phyloP scores from a whole-genome alignment of 2,888 invertebrate species.

The Germaria angustata region DNA sequence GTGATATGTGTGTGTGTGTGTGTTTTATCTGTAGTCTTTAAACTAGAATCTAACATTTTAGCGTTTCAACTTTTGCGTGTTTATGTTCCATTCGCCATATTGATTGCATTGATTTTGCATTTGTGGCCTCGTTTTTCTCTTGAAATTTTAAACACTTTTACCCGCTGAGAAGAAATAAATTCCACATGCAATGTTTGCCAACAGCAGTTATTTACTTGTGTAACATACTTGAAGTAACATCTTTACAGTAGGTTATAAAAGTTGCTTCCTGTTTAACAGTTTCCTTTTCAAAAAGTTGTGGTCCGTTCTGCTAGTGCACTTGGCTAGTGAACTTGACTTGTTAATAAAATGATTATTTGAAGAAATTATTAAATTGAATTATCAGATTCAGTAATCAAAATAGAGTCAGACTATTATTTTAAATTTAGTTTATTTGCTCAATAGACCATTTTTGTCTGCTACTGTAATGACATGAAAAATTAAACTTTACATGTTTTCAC shows the following conservation, averaged over 20 bases:
- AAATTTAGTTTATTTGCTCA: too few species aligned
- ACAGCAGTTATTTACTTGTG: background rate
- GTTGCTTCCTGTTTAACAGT: too few species aligned
- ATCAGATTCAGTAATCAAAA: too few species aligned
- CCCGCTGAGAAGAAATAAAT: background rate
- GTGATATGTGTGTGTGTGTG: background rate
- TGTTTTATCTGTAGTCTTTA: background rate
- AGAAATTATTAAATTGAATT: too few species aligned
- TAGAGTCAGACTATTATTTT: too few species aligned
- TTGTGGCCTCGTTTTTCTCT: slow-evolving; percentile 62
- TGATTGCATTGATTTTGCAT: slow-evolving; percentile 61
- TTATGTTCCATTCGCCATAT: slow-evolving; percentile 8
- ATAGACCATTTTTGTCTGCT: too few species aligned
- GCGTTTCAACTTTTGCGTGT: slow-evolving; percentile 13
- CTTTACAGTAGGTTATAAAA: background rate
- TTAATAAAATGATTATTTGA: too few species aligned
- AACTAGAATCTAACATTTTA: slow-evolving; percentile 29
- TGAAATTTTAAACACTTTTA: slow-evolving; percentile 38
- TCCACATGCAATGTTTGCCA: background rate
- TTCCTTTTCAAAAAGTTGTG: too few species aligned
- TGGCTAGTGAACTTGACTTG: too few species aligned
- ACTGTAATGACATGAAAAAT: slow-evolving; percentile 43
- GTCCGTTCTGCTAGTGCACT: background rate
- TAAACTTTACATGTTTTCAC: slow-evolving; percentile 26
- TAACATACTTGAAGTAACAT: background rate